These are phyloP conservation scores for Stichodactyla helianthus DNA, from an alignment of 64 coral and sea anemone species.

Conservation along the genomic window DNA sequence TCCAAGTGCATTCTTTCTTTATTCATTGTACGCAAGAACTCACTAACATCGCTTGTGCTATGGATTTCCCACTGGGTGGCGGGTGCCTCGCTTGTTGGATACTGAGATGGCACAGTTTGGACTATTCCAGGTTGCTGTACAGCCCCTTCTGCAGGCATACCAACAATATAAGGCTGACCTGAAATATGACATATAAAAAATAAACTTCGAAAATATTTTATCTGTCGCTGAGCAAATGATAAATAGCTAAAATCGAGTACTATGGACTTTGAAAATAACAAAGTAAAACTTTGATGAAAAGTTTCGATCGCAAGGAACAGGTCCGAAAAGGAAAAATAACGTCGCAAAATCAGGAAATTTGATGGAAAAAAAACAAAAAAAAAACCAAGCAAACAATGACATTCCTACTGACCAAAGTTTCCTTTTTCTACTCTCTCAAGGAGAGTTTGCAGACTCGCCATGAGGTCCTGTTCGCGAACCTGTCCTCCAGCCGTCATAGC, in stretches of 20 bases:
- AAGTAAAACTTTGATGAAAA: too few relatives aligned
- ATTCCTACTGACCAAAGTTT: slow-evolving; percentile 37
- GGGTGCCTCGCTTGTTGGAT: not conserved
- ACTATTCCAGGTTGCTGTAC: not conserved
- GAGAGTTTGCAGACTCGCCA: slow-evolving; percentile 76
- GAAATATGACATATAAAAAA: not conserved
- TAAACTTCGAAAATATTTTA: not conserved
- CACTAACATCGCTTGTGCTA: slow-evolving; percentile 82
- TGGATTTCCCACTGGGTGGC: slow-evolving; percentile 60
- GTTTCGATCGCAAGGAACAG: too few relatives aligned
- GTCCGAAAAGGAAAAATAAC: too few relatives aligned
- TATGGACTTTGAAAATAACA: too few relatives aligned
- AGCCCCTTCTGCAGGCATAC: not conserved
- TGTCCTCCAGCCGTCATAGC: slow-evolving; percentile 63
- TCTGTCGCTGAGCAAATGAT: too few relatives aligned
- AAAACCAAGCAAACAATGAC: not conserved
- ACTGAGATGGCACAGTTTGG: not conserved
- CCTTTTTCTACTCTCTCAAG: slow-evolving; percentile 85
- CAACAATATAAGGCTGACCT: not conserved
- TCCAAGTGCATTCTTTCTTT: slow-evolving; percentile 91
- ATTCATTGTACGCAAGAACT: slow-evolving; percentile 90
- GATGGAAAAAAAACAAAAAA: too few relatives aligned
- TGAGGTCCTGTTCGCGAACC: slow-evolving; percentile 80
- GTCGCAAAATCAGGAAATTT: too few relatives aligned
- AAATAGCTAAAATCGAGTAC: too few relatives aligned